Evolutionary conservation across 1,140 invertebrate species (phyloP).

Genomic region (Xylocopa sonorina): DNA sequence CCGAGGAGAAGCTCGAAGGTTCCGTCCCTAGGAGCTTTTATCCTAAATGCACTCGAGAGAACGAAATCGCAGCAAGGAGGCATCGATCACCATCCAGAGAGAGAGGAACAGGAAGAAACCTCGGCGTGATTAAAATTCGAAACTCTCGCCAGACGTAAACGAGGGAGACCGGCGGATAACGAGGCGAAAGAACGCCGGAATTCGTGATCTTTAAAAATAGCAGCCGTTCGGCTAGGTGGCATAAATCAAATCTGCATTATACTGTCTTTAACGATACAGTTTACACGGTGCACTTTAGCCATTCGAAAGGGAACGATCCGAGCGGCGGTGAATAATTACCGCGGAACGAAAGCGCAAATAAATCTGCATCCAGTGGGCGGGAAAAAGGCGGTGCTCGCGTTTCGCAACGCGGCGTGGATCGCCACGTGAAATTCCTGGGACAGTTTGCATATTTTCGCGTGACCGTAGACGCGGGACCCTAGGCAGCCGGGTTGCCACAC

Average conservation of each 20-base stretch:
- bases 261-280: slow-evolving; percentile 21
- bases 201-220: slow-evolving; percentile 21
- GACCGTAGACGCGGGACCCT: slow-evolving; percentile 7
- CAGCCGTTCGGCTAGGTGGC: not conserved
- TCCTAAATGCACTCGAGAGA: too few relatives aligned
- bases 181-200: not conserved
- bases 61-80: too few relatives aligned
- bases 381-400: slow-evolving; percentile 34
- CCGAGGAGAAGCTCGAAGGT: too few relatives aligned
- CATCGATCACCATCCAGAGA: too few relatives aligned
- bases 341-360: slow-evolving; percentile 23
- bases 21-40: too few relatives aligned
- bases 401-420: slow-evolving; percentile 3
- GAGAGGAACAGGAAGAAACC: not conserved
- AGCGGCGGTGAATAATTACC: slow-evolving; percentile 23
- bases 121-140: not conserved
- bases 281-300: not conserved
- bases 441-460: slow-evolving; percentile 53
- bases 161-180: not conserved
- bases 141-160: not conserved
- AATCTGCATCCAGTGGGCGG: slow-evolving; percentile 30
- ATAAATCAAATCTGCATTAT: slow-evolving; percentile 28
- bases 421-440: slow-evolving; percentile 45
- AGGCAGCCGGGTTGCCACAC: not conserved
- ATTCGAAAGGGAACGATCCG: not conserved